Conservation (phyloP, 1,140 invertebrate genomes). For the Pogonognathellus flavescens region DNA sequence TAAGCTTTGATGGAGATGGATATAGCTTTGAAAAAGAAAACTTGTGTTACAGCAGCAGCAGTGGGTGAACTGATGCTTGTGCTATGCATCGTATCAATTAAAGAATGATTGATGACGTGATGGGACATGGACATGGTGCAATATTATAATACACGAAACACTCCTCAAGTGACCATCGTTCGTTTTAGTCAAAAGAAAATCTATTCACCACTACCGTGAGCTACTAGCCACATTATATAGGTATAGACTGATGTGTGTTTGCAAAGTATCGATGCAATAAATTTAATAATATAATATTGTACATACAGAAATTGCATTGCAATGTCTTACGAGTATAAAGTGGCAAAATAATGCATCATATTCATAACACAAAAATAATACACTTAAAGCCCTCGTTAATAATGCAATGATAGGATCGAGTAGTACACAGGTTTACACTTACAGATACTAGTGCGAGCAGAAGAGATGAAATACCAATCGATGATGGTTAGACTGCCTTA, state of each 20-base stretch:
- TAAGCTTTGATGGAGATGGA: slow-evolving; percentile 3
- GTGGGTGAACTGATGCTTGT: neutral
- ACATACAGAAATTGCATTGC: no score
- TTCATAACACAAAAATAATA: slow-evolving; percentile 15
- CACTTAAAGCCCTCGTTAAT: slow-evolving; percentile 2
- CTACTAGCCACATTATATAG: no score
- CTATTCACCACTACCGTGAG: no score
- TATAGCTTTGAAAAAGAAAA: neutral
- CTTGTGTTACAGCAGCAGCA: no score
- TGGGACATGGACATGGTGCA: slow-evolving; percentile 34
- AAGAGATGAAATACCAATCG: slow-evolving; percentile 38
- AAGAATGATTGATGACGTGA: slow-evolving; percentile 37
- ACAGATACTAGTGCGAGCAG: neutral
- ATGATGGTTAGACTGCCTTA: slow-evolving; percentile 18
- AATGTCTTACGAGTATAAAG: neutral
- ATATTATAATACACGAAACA: slow-evolving; percentile 31
- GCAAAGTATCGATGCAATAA: no score
- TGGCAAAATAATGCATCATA: slow-evolving; percentile 19
- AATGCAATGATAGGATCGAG: slow-evolving; percentile 16
- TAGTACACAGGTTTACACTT: neutral
- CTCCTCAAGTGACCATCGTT: neutral
- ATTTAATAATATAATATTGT: no score
- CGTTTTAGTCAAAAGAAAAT: neutral
- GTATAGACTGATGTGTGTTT: no score
- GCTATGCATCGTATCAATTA: slow-evolving; percentile 40